Conservation (phyloP, 2,888 invertebrate species). For the Eustalomyia histrio region DNA sequence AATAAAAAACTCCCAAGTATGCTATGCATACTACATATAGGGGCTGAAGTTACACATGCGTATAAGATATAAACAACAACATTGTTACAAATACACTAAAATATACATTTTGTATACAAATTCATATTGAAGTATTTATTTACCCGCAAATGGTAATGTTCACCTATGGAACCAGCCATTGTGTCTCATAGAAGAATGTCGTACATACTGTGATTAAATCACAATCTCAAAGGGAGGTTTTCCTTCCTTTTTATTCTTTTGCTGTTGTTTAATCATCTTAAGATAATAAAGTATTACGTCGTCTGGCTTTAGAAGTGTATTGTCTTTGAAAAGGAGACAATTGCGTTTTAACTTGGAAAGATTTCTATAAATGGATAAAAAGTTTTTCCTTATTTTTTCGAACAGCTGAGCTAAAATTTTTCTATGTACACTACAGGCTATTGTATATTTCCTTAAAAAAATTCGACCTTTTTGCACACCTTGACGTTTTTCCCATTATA, state of each 20-base stretch:
- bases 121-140: constrained; percentile 42
- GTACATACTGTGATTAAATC: constrained; percentile 39
- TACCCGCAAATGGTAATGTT: constrained; percentile 37
- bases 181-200: constrained; percentile 28
- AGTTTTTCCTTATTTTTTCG: background rate
- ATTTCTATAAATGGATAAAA: constrained; percentile 1
- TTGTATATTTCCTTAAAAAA: background rate
- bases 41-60: constrained; percentile 32
- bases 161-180: constrained; percentile 33
- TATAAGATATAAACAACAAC: background rate
- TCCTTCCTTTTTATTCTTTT: background rate
- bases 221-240: constrained; percentile 44
- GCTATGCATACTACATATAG: constrained; percentile 13
- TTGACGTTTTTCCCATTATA: constrained; percentile 37
- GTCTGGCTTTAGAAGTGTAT: constrained; percentile 28
- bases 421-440: background rate
- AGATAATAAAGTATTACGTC: constrained; percentile 40
- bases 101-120: background rate
- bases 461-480: constrained; percentile 37
- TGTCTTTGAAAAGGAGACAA: constrained; percentile 36
- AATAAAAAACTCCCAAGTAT: too few relatives aligned
- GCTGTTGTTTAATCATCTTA: constrained; percentile 22
- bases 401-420: constrained; percentile 39
- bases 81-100: background rate
- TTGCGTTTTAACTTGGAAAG: constrained; percentile 33